phyloP scores from a whole-genome alignment of 2,888 invertebrate genomes.

The Dysmachus trigonus region DNA sequence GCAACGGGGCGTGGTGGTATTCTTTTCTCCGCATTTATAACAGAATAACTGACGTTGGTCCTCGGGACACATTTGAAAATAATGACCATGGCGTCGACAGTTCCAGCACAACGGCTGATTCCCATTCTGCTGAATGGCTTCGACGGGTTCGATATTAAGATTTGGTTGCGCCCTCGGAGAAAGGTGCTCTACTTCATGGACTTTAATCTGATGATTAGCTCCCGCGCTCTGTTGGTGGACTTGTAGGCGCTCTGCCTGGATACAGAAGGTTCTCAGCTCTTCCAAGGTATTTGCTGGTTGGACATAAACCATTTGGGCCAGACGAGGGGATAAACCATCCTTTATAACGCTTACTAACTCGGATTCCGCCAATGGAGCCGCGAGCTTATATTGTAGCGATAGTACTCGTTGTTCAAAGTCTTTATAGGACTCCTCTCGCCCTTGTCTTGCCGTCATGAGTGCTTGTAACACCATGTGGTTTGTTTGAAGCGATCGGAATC shows the following conservation, averaged over 20 bases:
- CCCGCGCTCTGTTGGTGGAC: background rate
- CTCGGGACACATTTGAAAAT: too few relatives aligned
- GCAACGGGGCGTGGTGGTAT: too few relatives aligned
- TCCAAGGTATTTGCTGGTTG: background rate
- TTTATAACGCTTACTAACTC: background rate
- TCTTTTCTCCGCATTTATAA: too few relatives aligned
- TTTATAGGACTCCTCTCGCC: background rate
- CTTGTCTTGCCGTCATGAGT: background rate
- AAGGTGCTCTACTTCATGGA: background rate
- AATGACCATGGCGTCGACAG: too few relatives aligned
- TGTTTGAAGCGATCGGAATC: background rate
- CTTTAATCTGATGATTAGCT: background rate
- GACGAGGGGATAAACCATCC: background rate
- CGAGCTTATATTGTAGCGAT: background rate
- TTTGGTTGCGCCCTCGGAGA: background rate
- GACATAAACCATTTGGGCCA: background rate
- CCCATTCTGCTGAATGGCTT: background rate
- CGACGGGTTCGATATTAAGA: background rate
- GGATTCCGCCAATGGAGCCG: background rate
- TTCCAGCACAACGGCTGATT: too few relatives aligned
- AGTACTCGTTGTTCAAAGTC: background rate
- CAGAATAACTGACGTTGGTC: too few relatives aligned
- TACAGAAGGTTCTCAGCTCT: background rate
- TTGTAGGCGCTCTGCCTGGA: background rate
- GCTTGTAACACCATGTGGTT: background rate